Evolutionary conservation across 2,888 invertebrate species (phyloP).

Genomic region (Elaeidobius kamerunicus): DNA sequence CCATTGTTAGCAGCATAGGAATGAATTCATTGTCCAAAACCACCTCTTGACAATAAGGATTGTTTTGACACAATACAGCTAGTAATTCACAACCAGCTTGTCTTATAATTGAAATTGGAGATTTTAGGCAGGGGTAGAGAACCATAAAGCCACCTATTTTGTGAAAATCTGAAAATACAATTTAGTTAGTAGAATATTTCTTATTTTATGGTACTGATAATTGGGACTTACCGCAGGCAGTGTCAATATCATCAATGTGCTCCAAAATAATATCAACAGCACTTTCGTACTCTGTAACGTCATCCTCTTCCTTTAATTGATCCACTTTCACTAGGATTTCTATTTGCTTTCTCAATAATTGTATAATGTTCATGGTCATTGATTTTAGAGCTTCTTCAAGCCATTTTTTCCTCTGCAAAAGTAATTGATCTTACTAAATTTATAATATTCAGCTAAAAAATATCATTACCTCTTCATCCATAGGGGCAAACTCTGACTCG

Average conservation of each 20-base stretch:
- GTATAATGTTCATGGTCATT: slow-evolving; percentile 67
- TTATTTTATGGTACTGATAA: too few relatives aligned
- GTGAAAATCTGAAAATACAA: slow-evolving; percentile 63
- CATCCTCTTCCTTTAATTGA: slow-evolving; percentile 50
- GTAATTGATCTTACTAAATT: neutral
- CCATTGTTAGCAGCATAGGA: slow-evolving; percentile 58
- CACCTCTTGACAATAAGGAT: slow-evolving; percentile 73
- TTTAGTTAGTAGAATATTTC: neutral
- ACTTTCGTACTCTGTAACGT: slow-evolving; percentile 57
- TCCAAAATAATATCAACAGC: slow-evolving; percentile 68
- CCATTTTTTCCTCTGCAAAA: slow-evolving; percentile 64
- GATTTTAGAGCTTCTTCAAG: slow-evolving; percentile 68
- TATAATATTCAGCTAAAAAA: neutral
- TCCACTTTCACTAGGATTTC: slow-evolving; percentile 55
- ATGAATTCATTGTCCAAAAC: slow-evolving; percentile 66
- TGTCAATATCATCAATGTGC: slow-evolving; percentile 71
- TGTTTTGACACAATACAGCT: slow-evolving; percentile 82
- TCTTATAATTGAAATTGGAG: slow-evolving; percentile 60
- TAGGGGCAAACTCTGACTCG: slow-evolving; percentile 51
- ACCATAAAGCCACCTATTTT: slow-evolving; percentile 79
- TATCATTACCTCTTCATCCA: slow-evolving; percentile 61
- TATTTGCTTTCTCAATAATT: slow-evolving; percentile 63
- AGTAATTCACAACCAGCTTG: slow-evolving; percentile 65
- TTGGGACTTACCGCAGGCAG: slow-evolving; percentile 64
- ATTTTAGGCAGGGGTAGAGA: slow-evolving; percentile 65